Conservation (phyloP, 2,888 invertebrate genomes). For the Drosophila affinis region DNA sequence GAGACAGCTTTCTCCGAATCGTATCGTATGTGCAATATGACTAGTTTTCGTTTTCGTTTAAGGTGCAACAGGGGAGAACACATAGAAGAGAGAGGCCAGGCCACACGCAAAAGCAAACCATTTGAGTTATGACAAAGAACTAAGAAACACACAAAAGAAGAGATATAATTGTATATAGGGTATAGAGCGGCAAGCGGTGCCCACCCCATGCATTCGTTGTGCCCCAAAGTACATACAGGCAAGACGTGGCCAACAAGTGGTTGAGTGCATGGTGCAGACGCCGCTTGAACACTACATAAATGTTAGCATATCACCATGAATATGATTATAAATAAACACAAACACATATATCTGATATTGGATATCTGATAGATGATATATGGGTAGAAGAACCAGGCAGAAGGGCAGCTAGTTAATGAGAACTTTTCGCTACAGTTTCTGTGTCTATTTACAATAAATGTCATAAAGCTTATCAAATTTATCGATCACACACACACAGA, state of each 20-base stretch:
- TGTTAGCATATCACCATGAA: conserved; percentile 74
- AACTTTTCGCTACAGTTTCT: conserved; percentile 72
- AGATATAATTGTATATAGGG: conserved; percentile 36
- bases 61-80: conserved; percentile 29
- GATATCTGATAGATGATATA: conserved; percentile 17
- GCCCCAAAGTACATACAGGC: too few species aligned
- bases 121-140: conserved; percentile 38
- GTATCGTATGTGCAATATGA: conserved; percentile 84
- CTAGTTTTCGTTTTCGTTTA: conserved; percentile 84
- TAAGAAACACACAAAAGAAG: conserved; percentile 4
- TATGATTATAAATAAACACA: conserved; percentile 52
- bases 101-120: conserved; percentile 40
- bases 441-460: conserved; percentile 74
- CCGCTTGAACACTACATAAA: conserved; percentile 55
- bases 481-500: conserved; percentile 20
- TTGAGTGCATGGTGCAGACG: conserved; percentile 18
- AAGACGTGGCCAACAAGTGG: too few species aligned
- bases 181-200: conserved; percentile 27
- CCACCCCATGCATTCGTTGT: conserved; percentile 7
- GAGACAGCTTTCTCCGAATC: conserved; percentile 65
- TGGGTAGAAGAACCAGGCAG: conserved; percentile 36
- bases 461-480: conserved; percentile 50
- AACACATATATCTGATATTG: conserved; percentile 37
- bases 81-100: neutral
- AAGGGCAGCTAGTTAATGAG: conserved; percentile 55